Evolutionary conservation across 2,888 invertebrate genomes (phyloP).

Genomic region (Tachina fera): DNA sequence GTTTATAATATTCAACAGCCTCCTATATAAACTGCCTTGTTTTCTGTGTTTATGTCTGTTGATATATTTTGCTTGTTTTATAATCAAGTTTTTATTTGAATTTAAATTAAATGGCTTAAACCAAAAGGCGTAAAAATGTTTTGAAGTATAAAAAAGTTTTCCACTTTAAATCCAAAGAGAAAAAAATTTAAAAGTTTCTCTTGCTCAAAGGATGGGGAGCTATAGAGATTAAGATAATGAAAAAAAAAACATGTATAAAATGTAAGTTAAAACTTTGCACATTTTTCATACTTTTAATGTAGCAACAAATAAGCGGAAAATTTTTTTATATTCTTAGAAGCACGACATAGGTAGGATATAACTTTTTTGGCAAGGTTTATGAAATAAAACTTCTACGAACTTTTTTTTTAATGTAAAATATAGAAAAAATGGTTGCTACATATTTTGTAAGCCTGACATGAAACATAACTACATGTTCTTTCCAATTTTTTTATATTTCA

Average conservation of each 20-base stretch:
- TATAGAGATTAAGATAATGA: slow-evolving; percentile 3
- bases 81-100: slow-evolving; percentile 21
- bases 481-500: too few species aligned
- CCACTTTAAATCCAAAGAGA: slow-evolving; percentile 21
- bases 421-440: too few species aligned
- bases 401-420: too few species aligned
- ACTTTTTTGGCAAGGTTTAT: neutral
- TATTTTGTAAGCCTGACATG: too few species aligned
- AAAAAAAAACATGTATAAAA: slow-evolving; percentile 7
- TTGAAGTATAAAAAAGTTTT: slow-evolving; percentile 25
- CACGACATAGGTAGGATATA: slow-evolving; percentile 8
- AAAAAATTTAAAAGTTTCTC: neutral
- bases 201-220: neutral
- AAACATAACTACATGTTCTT: too few species aligned
- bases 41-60: neutral
- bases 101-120: slow-evolving; percentile 46
- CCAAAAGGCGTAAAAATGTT: slow-evolving; percentile 41
- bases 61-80: neutral
- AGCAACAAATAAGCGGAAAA: slow-evolving; percentile 45
- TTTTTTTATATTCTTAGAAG: neutral
- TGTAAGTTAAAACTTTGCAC: slow-evolving; percentile 35
- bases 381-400: too few species aligned
- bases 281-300: slow-evolving; percentile 47
- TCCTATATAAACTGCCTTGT: neutral
- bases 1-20: slow-evolving; percentile 18